phyloP scores from a whole-genome alignment of 1,140 invertebrate species.

The Acyrthosiphon pisum region DNA sequence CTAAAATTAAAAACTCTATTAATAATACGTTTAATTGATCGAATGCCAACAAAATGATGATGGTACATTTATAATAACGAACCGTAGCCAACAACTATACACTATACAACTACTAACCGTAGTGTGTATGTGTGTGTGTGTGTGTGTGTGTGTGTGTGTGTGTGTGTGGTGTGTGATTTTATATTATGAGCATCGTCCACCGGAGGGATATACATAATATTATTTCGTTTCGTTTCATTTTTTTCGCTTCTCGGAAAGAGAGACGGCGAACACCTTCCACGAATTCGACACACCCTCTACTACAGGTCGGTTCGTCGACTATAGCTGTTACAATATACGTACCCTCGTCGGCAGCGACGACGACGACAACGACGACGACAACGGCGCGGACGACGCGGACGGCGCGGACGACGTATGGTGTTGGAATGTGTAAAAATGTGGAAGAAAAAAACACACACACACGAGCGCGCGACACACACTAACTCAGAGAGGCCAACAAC shows the following conservation, averaged over 20 bases:
- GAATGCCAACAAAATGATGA: conserved; percentile 50
- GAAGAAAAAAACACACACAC: conserved; percentile 44
- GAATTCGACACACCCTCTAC: conserved; percentile 46
- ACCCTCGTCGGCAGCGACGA: not conserved
- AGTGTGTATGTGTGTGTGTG: not conserved
- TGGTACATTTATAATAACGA: conserved; percentile 54
- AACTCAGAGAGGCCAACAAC: conserved; percentile 46
- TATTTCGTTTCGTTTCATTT: conserved; percentile 14
- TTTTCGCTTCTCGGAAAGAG: conserved; percentile 33
- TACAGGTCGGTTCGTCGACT: conserved; percentile 1
- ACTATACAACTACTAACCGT: not conserved
- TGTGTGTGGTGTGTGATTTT: conserved; percentile 13
- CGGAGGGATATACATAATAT: conserved; percentile 34
- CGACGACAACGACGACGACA: not conserved
- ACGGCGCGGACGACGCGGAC: not conserved
- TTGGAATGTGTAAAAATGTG: conserved; percentile 52
- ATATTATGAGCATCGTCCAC: conserved; percentile 1
- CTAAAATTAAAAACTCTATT: conserved; percentile 55
- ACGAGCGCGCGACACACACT: not conserved
- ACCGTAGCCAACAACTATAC: conserved; percentile 48
- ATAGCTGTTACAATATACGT: not conserved
- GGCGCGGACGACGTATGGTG: conserved; percentile 34
- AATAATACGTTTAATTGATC: conserved; percentile 54
- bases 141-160: conserved; percentile 18
- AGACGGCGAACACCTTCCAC: conserved; percentile 34